Evolutionary conservation across 2,888 invertebrate species (phyloP).

Genomic region (Latheticus oryzae): DNA sequence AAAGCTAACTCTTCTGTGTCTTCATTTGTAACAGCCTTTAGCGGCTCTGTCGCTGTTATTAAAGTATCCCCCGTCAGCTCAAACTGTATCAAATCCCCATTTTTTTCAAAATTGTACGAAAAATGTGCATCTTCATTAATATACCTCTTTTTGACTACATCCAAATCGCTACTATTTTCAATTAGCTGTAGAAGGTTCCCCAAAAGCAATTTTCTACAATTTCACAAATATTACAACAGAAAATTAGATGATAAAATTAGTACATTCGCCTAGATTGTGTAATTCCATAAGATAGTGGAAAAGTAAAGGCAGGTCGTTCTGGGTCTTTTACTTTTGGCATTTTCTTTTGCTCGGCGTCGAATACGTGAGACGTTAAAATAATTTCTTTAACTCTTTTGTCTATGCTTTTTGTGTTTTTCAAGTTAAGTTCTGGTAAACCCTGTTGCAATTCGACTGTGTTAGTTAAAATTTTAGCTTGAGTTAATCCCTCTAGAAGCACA

Average conservation of each 20-base stretch:
- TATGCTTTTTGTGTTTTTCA: slow-evolving; percentile 67
- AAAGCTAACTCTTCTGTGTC: slow-evolving; percentile 69
- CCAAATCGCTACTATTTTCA: slow-evolving; percentile 72
- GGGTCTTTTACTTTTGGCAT: slow-evolving; percentile 80
- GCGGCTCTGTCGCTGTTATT: slow-evolving; percentile 72
- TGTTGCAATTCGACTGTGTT: slow-evolving; percentile 77
- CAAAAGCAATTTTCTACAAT: slow-evolving; percentile 73
- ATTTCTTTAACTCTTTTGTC: slow-evolving; percentile 74
- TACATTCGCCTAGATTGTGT: slow-evolving; percentile 78
- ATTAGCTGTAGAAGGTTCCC: slow-evolving; percentile 76
- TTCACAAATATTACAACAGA: neutral
- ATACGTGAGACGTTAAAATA: slow-evolving; percentile 74
- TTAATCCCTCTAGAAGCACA: slow-evolving; percentile 77
- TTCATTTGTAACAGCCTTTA: slow-evolving; percentile 68
- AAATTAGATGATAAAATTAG: slow-evolving; percentile 42
- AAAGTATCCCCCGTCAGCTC: slow-evolving; percentile 74
- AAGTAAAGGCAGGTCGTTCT: slow-evolving; percentile 76
- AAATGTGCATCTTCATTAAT: slow-evolving; percentile 72
- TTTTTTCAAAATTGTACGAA: slow-evolving; percentile 71
- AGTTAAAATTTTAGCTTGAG: slow-evolving; percentile 84
- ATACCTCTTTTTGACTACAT: slow-evolving; percentile 69
- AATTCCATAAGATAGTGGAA: slow-evolving; percentile 81
- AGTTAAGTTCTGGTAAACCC: slow-evolving; percentile 71
- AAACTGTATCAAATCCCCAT: slow-evolving; percentile 74
- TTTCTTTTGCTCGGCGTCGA: slow-evolving; percentile 83